Conservation (phyloP, 2,888 invertebrate species). For the Pyrgus malvae region DNA sequence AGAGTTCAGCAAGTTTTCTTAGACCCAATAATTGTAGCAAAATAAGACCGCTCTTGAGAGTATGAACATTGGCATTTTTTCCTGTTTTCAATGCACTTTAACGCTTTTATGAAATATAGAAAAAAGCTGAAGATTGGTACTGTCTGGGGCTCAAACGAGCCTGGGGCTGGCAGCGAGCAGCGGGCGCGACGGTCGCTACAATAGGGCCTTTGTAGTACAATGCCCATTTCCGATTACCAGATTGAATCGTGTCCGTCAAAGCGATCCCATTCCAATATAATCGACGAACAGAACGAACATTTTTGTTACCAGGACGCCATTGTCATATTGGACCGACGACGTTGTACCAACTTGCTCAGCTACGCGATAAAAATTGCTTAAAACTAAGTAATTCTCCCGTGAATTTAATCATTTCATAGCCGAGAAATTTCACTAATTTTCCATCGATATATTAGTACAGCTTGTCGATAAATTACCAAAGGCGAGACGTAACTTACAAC, state of each 20-base stretch:
- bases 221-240: constrained; percentile 81
- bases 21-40: too few species aligned
- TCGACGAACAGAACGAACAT: constrained; percentile 46
- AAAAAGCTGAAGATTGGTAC: too few species aligned
- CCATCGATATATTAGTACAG: constrained; percentile 17
- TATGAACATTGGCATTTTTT: too few species aligned
- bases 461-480: constrained; percentile 16
- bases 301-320: constrained; percentile 35
- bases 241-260: constrained; percentile 75
- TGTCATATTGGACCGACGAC: constrained; percentile 29
- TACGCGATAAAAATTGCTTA: constrained; percentile 24
- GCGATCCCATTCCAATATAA: constrained; percentile 63
- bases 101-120: too few species aligned
- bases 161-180: constrained; percentile 19
- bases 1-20: too few species aligned
- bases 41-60: too few species aligned
- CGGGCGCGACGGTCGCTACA: constrained; percentile 44
- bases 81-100: too few species aligned
- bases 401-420: constrained; percentile 13
- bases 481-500: constrained; percentile 7
- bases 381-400: constrained; percentile 20
- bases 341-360: constrained; percentile 12
- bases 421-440: constrained; percentile 20
- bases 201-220: constrained; percentile 77
- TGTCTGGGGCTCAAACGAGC: too few species aligned